Base-by-base conservation (phyloP, 2,888 invertebrate genomes). In the Aphidius colemani region DNA sequence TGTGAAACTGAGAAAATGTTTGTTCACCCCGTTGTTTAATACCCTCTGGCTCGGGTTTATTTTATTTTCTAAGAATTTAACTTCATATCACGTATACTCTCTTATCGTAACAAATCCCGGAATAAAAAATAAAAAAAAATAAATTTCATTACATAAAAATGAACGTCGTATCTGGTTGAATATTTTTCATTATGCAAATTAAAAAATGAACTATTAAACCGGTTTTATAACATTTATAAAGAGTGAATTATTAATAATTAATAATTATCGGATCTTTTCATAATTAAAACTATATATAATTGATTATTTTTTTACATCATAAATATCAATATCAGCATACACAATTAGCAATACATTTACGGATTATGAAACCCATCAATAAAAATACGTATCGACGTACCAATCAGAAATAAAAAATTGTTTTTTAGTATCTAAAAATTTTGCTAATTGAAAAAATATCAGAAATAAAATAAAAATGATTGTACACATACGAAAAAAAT, bases 81-180 rank as follows among this genome's bases (percentile, higher is more conserved):
- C 53, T 43, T 44, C 61, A 44, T 49, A 40, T 61, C 61, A 61
- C 61, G 61, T 60, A 45, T 51, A 46, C 41, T 11, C 49, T 58
- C 46, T 58, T 49, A 59, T 49, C 49, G 40, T 41, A 11, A 59
- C 59, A 41, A 59, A 49, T 50, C 43, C 41, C 9, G 13, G 50
- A 44, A 45, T 7, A 60, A 60, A 13, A 50, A 58, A 58, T 39
- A 48, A 39, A 45, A 44, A 50, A 50, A 60, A 51, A 53, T 49
- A 8, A 10, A 8, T 39, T 46, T 39, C n/a, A 58, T 46, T 30
- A 46, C 41, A 11, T n/a, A n/a, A 11, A 59, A 41, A 59, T 3
- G 30, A 30, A 30, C 30, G 30, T 30, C 30, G 30, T 30, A 30
- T 30, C 30, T 30, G 5, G 4, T 30, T 30, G 30, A 30, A 30